Base-by-base conservation (phyloP, 2,797 vertebrate species). In the Podarcis siculus region DNA sequence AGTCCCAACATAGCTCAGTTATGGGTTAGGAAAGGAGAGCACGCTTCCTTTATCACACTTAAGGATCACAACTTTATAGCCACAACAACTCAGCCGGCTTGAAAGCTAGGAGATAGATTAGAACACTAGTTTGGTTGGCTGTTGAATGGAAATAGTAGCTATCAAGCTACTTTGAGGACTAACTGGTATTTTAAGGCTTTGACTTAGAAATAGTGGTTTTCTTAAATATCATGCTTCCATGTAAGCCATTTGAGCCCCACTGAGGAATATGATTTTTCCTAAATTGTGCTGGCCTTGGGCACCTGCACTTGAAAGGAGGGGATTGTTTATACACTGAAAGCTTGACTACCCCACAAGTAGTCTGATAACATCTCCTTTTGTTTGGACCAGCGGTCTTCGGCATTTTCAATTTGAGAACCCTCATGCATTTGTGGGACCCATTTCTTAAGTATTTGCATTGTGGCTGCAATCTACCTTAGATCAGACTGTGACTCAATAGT, bases 251-350 rank as follows among this genome's bases (percentile, higher is more conserved):
- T 61, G 71, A 83, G 17, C 49, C 55, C 35, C 82, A 64, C 32
- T 78, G 19, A 83, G 23, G 7, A 58, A 13, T 27, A 30, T 32
- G 13, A 83, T 25, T 37, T 61, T 77, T 85, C 64, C 17, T 73
- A 61, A 3, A 30, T 35, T n/a, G 15, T 39, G 45, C 49, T 19
- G 25, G 12, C 55, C 32, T 71, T 71, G 55, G 10, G 25, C 23
- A 39, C 67, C 81, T 23, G 30, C 61, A 81, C 35, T 30, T 30
- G 12, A 17, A 25, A 27, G 66, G 0, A 82, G 35, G 42, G 55
- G 17, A 89, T 86, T 81, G 78, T 87, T 87, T 83, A 83, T 67
- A 90, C 15, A 39, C 69, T 87, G 10, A 19, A 67, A 27, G 6
- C 1, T 19, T 77, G n/a, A 45, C 23, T 87, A 89, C 66, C 90